Evolutionary conservation across 2,797 vertebrate species (phyloP).

Genomic region (Coregonus sp.): DNA sequence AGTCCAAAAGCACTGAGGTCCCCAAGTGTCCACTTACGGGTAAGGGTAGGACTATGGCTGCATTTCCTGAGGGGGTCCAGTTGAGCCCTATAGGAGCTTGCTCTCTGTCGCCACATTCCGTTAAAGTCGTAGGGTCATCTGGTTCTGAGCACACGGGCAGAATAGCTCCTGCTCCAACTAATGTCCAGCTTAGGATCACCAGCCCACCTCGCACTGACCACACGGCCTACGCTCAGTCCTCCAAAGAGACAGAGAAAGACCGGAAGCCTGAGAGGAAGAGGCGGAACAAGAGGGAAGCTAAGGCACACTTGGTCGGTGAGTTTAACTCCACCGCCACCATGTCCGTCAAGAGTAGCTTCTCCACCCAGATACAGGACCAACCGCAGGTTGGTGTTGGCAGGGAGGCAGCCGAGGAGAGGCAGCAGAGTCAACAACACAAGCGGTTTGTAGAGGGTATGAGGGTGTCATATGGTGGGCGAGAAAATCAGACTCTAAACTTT

Average conservation of each 20-base stretch:
- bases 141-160: neutral
- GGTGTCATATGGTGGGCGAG: conserved; percentile 2
- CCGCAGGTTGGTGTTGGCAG: neutral
- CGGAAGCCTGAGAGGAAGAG: conserved; percentile 2
- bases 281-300: neutral
- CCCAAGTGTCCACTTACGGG: neutral
- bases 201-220: neutral
- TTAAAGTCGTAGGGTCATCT: conserved; percentile 8
- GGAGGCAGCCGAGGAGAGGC: neutral
- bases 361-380: neutral
- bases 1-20: conserved; percentile 29
- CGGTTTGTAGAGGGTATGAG: neutral
- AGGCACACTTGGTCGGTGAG: neutral
- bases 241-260: neutral
- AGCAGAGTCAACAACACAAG: neutral
- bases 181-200: neutral
- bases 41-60: neutral
- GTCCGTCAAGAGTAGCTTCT: neutral
- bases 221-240: neutral
- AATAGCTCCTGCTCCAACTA: neutral
- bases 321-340: neutral
- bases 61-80: conserved; percentile 16
- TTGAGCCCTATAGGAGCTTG: conserved; percentile 11
- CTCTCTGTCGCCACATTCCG: conserved; percentile 4
- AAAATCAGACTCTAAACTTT: neutral